Conservation (phyloP, 2,113 vertebrate species). For the Heteronetta atricapilla region DNA sequence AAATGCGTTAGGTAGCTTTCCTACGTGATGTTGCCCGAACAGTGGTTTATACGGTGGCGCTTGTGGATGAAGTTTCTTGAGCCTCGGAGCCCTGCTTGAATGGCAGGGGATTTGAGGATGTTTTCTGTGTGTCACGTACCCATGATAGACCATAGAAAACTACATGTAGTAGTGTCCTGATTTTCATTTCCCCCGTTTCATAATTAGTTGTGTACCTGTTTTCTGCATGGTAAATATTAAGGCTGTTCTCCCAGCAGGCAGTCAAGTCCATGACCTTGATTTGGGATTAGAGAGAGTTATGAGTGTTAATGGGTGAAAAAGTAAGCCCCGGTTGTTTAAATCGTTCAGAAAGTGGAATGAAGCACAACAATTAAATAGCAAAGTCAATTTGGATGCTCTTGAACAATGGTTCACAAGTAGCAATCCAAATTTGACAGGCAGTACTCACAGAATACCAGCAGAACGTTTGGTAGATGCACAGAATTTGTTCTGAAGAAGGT, state of each 20-base stretch:
- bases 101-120: not conserved
- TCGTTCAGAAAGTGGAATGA: not conserved
- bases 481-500: not conserved
- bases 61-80: not conserved
- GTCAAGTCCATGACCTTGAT: fast-evolving
- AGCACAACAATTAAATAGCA: not conserved
- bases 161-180: not conserved
- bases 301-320: not conserved
- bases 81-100: not conserved
- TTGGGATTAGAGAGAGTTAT: not conserved
- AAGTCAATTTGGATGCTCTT: not conserved
- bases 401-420: not conserved
- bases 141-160: not conserved
- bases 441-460: fast-evolving
- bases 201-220: not conserved
- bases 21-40: not conserved
- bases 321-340: not conserved
- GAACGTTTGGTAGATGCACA: not conserved
- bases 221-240: not conserved
- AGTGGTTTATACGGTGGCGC: not conserved
- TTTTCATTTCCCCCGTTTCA: not conserved
- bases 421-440: not conserved
- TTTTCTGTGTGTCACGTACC: not conserved
- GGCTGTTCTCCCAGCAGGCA: not conserved
- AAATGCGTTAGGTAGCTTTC: not conserved